These are phyloP conservation scores for Pogonognathellus flavescens DNA, from an alignment of 1,140 invertebrate species.

Conservation along the genomic window DNA sequence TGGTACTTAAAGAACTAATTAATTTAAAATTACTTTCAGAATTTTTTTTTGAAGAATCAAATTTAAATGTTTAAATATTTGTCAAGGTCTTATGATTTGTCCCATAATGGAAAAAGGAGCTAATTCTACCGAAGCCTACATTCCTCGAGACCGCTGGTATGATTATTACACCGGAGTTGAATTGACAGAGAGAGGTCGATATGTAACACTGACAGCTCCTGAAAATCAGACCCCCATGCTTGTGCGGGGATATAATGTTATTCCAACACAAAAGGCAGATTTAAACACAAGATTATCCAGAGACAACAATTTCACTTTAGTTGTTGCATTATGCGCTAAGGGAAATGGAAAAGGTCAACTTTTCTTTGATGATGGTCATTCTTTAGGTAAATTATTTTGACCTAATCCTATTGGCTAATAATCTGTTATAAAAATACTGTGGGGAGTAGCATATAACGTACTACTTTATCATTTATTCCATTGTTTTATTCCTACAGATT, in stretches of 20 bases:
- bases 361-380: conserved; percentile 74
- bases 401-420: no score
- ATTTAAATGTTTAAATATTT: background rate
- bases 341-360: conserved; percentile 68
- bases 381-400: conserved; percentile 74
- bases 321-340: conserved; percentile 68
- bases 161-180: conserved; percentile 70
- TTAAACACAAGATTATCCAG: conserved; percentile 73
- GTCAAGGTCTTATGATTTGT: conserved; percentile 65
- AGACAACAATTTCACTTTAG: conserved; percentile 68
- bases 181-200: conserved; percentile 71
- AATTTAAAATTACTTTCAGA: no score
- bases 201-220: conserved; percentile 74
- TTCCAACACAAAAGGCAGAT: conserved; percentile 79
- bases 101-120: conserved; percentile 67
- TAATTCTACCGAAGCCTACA: conserved; percentile 68
- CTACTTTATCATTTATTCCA: no score
- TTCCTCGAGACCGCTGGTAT: conserved; percentile 71
- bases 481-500: no score
- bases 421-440: no score
- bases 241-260: conserved; percentile 76
- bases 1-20: conserved; percentile 46
- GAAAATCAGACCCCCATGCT: conserved; percentile 78
- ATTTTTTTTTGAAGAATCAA: background rate
- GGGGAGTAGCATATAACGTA: no score